These are phyloP conservation scores for Nibea albiflora DNA, from an alignment of 2,113 vertebrate species.

Conservation along the genomic window DNA sequence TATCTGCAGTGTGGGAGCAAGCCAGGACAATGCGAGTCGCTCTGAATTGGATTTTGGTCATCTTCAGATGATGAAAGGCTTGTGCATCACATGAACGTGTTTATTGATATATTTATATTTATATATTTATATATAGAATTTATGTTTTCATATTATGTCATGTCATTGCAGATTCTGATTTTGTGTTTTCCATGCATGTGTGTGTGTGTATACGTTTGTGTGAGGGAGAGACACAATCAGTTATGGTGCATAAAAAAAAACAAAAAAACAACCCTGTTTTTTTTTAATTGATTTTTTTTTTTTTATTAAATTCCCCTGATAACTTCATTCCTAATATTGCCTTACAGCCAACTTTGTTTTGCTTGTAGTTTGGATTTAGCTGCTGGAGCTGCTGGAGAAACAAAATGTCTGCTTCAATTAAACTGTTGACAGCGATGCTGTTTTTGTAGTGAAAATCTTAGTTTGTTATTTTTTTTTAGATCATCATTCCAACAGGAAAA, in stretches of 20 bases:
- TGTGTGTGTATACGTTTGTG: background rate
- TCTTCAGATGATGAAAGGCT: slow-evolving; percentile 15
- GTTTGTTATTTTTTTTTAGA: slow-evolving; percentile 16
- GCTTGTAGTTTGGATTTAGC: slow-evolving; percentile 8
- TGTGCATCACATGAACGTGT: slow-evolving; percentile 30
- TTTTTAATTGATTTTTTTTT: background rate
- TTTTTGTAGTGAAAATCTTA: slow-evolving; percentile 1
- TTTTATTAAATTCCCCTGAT: background rate
- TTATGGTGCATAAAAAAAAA: background rate
- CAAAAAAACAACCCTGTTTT: background rate
- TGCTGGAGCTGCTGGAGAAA: background rate
- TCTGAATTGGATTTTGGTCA: slow-evolving; percentile 45
- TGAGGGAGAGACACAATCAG: background rate
- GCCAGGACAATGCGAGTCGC: slow-evolving; percentile 46
- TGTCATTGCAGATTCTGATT: background rate
- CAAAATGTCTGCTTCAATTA: background rate
- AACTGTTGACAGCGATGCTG: background rate
- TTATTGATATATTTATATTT: too few species aligned
- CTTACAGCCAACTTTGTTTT: slow-evolving; percentile 2
- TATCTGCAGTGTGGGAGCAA: slow-evolving; percentile 46
- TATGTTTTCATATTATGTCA: background rate
- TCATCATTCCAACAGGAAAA: background rate
- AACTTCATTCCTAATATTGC: slow-evolving; percentile 21
- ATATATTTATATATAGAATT: too few species aligned
- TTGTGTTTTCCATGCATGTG: background rate